Evolutionary conservation across 2,797 vertebrate species (phyloP), one percentile per base, ranked within the genome.

Genomic region (Arnoldichthys spilopterus): DNA sequence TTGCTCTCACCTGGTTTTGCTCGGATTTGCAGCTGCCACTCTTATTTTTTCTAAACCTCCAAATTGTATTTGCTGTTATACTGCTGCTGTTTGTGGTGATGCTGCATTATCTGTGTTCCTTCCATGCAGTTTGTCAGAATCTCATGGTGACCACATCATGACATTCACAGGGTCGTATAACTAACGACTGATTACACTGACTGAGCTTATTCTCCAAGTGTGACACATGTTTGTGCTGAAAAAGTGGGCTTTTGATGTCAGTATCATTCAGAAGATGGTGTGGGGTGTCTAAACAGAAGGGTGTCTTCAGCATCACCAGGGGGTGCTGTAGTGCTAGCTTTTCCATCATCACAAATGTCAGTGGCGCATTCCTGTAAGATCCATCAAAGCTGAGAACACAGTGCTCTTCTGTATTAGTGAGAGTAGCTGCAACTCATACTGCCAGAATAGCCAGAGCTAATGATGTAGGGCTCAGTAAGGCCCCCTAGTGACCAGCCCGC

Each of bases 281-380:
- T 53, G 58, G 58, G 22, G 37, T 26, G 18, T 59, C 43, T 58
- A 49, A 72, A 75, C 40, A 66, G 69, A 77, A 77, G 28, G 59
- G 49, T 12, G 26, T 70, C 58, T 40, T 70, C 28, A 76, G 58
- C 89, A 90, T 91, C 92, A 94, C 91, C 91, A 93, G 92, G 90
- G 91, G 92, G 92, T 91, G 91, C 91, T 87, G 86, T 89, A 88
- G 90, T 89, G 89, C 92, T 90, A 81, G 56, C 61, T 53, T 90
- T 86, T 72, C 79, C 40, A 76, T 78, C 67, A 59, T 34, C 47
- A 28, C 70, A 67, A 51, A 51, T 54, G 78, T 34, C 72, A 64
- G 28, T 22, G 20, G 58, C 58, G 54, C 67, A 53, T 74, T 67
- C 16, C 59, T 32, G 49, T 78, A 34, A 72, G 28, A 56, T 72